Evolutionary conservation across 1,140 invertebrate species (phyloP).

Genomic region (Ceratosolen fusciceps): DNA sequence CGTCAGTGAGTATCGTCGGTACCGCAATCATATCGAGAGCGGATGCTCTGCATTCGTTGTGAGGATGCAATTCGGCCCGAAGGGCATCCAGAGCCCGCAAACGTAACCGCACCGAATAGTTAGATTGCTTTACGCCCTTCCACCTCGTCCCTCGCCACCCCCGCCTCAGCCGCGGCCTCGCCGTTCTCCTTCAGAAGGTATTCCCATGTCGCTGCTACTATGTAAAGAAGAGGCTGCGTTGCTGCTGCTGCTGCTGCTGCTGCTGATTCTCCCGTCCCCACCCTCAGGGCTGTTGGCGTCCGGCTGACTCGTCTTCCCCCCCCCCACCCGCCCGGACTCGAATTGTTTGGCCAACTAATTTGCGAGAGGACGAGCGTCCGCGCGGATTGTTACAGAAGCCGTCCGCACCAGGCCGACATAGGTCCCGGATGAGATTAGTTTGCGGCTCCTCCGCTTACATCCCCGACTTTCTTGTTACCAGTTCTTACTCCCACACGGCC

Average conservation of each 20-base stretch:
- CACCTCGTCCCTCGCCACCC: neutral
- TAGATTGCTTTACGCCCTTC: conserved; percentile 27
- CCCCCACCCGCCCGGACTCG: neutral
- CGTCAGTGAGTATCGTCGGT: too few relatives aligned
- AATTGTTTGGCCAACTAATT: conserved; percentile 43
- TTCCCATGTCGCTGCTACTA: too few relatives aligned
- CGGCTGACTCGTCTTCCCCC: neutral
- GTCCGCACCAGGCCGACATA: conserved; percentile 5
- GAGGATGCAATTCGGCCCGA: too few relatives aligned
- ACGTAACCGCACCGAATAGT: conserved; percentile 32
- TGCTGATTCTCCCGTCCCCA: too few relatives aligned
- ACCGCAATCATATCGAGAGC: too few relatives aligned
- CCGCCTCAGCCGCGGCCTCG: neutral
- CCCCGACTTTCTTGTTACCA: conserved; percentile 17
- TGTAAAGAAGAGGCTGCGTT: too few relatives aligned
- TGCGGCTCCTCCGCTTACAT: neutral
- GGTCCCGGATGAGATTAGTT: conserved; percentile 46
- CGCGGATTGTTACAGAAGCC: neutral
- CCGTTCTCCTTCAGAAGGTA: too few relatives aligned
- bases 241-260: too few relatives aligned
- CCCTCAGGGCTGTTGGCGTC: neutral
- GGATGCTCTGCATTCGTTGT: too few relatives aligned
- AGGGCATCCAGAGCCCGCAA: neutral
- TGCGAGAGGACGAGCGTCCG: neutral
- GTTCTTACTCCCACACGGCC: neutral